A percentile compares a stretch with the other conserved stretches of the same genome.
Conservation (phyloP, 2,888 invertebrate genomes). For the Auanema freiburgensis region DNA sequence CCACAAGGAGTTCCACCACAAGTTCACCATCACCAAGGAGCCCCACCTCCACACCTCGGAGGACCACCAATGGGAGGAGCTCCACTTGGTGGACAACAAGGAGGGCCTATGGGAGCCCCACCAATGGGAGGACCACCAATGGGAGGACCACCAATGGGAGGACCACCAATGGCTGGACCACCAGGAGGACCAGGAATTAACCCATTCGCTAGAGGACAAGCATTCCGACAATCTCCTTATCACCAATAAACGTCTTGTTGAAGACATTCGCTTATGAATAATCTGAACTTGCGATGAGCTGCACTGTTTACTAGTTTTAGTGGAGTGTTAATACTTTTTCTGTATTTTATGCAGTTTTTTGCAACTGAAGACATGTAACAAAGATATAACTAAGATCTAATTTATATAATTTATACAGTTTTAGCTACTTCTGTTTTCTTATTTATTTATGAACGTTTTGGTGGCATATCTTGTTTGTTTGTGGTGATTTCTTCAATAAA, state of each 20-base stretch:
- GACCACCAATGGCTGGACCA: slow-evolving; percentile 10
- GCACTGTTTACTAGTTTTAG: too few relatives aligned
- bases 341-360: too few relatives aligned
- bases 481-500: too few relatives aligned
- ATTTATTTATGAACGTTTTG: too few relatives aligned
- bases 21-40: slow-evolving; percentile 6
- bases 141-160: slow-evolving; percentile 28
- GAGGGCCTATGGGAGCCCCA: slow-evolving; percentile 18
- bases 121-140: slow-evolving; percentile 28
- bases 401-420: too few relatives aligned
- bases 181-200: slow-evolving; percentile 33
- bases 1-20: slow-evolving; percentile 11
- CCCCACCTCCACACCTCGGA: slow-evolving; percentile 23
- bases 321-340: too few relatives aligned
- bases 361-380: too few relatives aligned
- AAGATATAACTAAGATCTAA: too few relatives aligned
- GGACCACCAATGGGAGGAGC: slow-evolving; percentile 6
- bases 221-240: slow-evolving; percentile 48
- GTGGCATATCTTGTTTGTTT: too few relatives aligned
- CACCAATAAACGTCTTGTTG: slow-evolving; percentile 27
- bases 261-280: too few relatives aligned
- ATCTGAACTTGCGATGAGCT: too few relatives aligned
- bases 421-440: too few relatives aligned
- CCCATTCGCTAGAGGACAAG: slow-evolving; percentile 40
- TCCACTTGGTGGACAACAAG: neutral